Evolutionary conservation across 2,797 vertebrate species (phyloP), one percentile per base, ranked within the genome.

Genomic region (Lutjanus argentimaculatus): DNA sequence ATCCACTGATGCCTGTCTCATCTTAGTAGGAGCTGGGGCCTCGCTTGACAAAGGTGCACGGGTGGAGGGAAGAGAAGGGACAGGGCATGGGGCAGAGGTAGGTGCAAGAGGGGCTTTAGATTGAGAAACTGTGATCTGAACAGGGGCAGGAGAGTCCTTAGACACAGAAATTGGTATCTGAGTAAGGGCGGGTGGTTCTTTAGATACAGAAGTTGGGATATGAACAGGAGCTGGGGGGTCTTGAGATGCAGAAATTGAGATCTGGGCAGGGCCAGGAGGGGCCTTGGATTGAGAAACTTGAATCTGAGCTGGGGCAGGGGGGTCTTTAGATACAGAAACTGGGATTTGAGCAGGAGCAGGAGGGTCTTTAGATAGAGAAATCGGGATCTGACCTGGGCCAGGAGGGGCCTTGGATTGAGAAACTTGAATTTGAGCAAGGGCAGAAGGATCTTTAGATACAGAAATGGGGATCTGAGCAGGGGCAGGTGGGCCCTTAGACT

Each of bases 1-100:
- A 71, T 97, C 96, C 53, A 96, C 93, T 88, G 96, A 95, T 71
- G 95, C 88, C 87, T 96, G 93, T 86, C 90, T 93, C 65, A 85
- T 92, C 91, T 96, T 97, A 71, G 91, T 91, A 93, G 91, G 73
- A 65, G 56, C 46, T 45, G 61, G 30, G 16, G 75, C 30, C 58
- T 92, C 87, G 73, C 75, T 88, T 6, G 5, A 52, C 43, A 70
- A 71, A 53, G 81, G 12, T 74, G 72, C 57, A 66, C 76, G 80
- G 25, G 61, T 77, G 58, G 75, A 63, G 45, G 78, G 52, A 79
- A 64, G 57, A 70, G 89, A 84, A 19, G 75, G 46, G 49, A 63
- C 51, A 45, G 75, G 64, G 64, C 59, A 85, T 59, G 77, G 59
- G 9, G 53, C 53, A 56, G 57, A 16, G 46, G 72, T 30, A 21